These are phyloP conservation scores for Tetrao urogallus DNA, from an alignment of 2,113 vertebrate genomes.

Conservation along the genomic window DNA sequence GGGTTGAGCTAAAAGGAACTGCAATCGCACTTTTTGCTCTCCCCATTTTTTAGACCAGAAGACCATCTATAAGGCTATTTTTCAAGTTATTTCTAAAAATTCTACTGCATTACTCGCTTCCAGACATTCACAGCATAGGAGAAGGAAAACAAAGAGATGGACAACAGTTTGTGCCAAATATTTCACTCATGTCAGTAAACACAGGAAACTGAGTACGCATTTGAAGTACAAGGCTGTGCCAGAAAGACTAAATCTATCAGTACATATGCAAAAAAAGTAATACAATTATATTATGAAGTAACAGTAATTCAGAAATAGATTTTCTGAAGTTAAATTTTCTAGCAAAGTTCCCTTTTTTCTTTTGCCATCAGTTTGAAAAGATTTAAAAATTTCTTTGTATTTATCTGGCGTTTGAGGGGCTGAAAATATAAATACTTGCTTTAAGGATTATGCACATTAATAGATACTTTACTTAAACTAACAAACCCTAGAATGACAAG, in stretches of 20 bases:
- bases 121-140: not conserved
- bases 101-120: not conserved
- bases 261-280: fast-evolving
- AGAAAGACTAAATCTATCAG: not conserved
- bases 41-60: not conserved
- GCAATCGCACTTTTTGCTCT: not conserved
- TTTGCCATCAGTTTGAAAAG: not conserved
- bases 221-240: not conserved
- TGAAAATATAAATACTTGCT: conserved; percentile 8
- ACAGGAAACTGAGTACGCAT: not conserved
- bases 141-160: not conserved
- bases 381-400: not conserved
- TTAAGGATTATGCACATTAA: conserved; percentile 33
- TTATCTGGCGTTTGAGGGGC: not conserved
- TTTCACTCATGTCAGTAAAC: not conserved
- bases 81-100: not conserved
- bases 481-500: not conserved
- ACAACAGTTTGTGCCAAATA: too few species aligned
- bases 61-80: not conserved
- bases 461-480: not conserved
- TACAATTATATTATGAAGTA: not conserved
- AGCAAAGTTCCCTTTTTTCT: not conserved
- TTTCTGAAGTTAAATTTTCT: not conserved
- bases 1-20: not conserved
- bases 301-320: not conserved